Conservation (phyloP, 2,113 vertebrate genomes). For the Melanocharis versteri region DNA sequence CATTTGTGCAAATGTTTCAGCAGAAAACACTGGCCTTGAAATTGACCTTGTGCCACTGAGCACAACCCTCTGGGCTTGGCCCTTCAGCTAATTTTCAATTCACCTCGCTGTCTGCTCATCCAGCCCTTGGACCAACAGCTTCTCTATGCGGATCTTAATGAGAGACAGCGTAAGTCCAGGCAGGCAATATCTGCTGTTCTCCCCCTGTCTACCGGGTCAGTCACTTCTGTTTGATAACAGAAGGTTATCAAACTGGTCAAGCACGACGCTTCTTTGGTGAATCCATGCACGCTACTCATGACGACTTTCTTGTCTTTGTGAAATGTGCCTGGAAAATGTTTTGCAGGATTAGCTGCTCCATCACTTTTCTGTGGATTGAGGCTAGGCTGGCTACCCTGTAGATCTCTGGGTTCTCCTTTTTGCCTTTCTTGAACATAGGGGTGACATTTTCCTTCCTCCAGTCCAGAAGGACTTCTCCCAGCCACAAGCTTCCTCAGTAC, state of each 20-base stretch:
- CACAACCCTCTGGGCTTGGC: background rate
- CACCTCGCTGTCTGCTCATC: background rate
- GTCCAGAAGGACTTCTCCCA: background rate
- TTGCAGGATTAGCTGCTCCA: background rate
- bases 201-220: no score
- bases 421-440: background rate
- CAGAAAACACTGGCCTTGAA: background rate
- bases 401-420: background rate
- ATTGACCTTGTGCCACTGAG: background rate
- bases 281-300: background rate
- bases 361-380: background rate
- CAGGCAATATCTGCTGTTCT: background rate
- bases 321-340: background rate
- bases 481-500: background rate
- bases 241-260: background rate
- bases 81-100: background rate
- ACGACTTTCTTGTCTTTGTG: background rate
- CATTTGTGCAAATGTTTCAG: background rate
- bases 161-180: background rate
- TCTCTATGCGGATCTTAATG: background rate
- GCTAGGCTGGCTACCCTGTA: background rate
- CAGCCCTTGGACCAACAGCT: background rate
- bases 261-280: accelerated
- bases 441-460: background rate
- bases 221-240: background rate